phyloP scores from a whole-genome alignment of 2,888 invertebrate genomes.

The Melitaea athalia region DNA sequence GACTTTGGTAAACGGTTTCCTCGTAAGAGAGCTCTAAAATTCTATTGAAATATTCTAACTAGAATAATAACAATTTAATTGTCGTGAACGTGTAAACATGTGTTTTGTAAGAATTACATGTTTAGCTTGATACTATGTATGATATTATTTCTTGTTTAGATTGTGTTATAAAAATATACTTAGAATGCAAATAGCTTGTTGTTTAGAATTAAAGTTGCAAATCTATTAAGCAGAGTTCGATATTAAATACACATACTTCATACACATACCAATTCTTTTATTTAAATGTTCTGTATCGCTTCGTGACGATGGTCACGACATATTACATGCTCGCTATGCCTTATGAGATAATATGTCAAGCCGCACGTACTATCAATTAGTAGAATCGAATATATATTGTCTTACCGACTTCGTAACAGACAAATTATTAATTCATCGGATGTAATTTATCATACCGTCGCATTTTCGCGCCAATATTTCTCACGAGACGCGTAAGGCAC shows the following conservation, averaged over 20 bases:
- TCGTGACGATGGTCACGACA: conserved; percentile 58
- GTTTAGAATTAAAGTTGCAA: conserved; percentile 35
- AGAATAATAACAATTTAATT: neutral
- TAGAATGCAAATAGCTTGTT: conserved; percentile 10
- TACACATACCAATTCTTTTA: conserved; percentile 25
- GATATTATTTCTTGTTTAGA: neutral
- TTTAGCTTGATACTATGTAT: neutral
- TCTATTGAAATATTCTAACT: conserved; percentile 20
- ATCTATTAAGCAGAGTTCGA: conserved; percentile 35
- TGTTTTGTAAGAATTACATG: neutral
- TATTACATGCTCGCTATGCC: conserved; percentile 16
- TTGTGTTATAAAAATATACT: neutral
- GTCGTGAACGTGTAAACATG: neutral
- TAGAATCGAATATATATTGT: conserved; percentile 17
- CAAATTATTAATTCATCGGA: conserved; percentile 4
- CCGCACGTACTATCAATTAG: conserved; percentile 26
- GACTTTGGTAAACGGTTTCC: conserved; percentile 27
- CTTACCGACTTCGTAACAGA: neutral
- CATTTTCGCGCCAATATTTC: conserved; percentile 32
- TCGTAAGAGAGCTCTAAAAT: conserved; percentile 21
- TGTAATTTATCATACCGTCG: neutral
- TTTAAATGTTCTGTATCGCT: conserved; percentile 27
- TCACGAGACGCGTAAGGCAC: neutral
- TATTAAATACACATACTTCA: conserved; percentile 34
- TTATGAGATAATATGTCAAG: conserved; percentile 24